phyloP scores from a whole-genome alignment of 2,888 invertebrate genomes.

The Thereva nobilitata region DNA sequence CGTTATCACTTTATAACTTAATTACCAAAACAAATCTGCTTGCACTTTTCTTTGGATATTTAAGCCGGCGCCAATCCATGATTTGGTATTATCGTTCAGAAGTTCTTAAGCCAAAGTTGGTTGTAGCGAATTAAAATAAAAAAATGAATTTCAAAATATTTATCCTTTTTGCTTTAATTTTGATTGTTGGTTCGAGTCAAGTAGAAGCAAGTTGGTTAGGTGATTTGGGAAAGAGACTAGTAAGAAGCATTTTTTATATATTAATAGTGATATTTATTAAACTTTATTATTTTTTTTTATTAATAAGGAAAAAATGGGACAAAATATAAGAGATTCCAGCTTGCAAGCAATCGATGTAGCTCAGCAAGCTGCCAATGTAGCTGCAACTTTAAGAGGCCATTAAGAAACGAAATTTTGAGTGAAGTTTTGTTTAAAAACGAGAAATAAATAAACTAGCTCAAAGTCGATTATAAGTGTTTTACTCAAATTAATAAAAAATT shows the following conservation, averaged over 20 bases:
- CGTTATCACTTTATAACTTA: too few species aligned
- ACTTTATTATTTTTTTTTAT: background rate
- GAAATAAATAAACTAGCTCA: too few species aligned
- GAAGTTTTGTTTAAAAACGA: too few species aligned
- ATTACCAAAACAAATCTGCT: too few species aligned
- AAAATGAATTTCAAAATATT: slow-evolving; percentile 26
- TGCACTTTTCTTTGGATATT: too few species aligned
- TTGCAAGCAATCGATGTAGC: slow-evolving; percentile 11
- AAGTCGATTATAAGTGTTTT: too few species aligned
- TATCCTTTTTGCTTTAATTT: background rate
- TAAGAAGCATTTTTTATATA: background rate
- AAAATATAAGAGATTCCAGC: slow-evolving; percentile 13
- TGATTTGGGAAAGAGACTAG: slow-evolving; percentile 12
- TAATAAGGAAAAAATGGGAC: slow-evolving; percentile 19
- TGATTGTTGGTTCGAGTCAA: slow-evolving; percentile 6
- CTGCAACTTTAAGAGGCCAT: slow-evolving; percentile 10
- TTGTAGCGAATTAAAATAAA: background rate
- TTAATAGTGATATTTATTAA: background rate
- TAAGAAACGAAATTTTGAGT: background rate
- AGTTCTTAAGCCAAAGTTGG: too few species aligned
- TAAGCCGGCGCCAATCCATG: too few species aligned
- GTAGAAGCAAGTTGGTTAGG: background rate
- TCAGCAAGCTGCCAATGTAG: slow-evolving; percentile 19
- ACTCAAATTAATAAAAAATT: too few species aligned
- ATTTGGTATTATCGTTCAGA: too few species aligned